Evolutionary conservation across 2,113 vertebrate species (phyloP).

Genomic region (Pandion haliaetus): DNA sequence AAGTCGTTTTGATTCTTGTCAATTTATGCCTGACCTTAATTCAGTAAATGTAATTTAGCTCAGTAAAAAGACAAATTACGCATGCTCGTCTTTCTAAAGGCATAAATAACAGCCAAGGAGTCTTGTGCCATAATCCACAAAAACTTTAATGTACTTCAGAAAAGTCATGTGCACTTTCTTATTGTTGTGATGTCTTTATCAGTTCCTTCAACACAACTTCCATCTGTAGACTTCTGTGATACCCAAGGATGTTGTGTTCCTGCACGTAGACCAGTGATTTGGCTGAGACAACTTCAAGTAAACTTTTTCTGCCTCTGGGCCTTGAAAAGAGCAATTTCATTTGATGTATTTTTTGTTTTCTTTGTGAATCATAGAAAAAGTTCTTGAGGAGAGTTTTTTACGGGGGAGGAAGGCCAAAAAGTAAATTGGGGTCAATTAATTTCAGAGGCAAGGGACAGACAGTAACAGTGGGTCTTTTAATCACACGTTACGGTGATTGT

Average conservation of each 20-base stretch:
- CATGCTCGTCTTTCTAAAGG: neutral
- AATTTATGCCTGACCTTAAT: neutral
- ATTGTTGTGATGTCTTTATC: neutral
- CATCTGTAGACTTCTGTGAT: neutral
- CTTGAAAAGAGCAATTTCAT: neutral
- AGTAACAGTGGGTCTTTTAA: neutral
- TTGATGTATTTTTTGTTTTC: neutral
- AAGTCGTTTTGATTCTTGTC: neutral
- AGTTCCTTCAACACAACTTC: neutral
- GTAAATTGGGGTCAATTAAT: neutral
- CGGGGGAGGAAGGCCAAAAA: neutral
- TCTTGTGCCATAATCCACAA: neutral
- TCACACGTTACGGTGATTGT: rapidly evolving
- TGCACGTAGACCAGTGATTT: neutral
- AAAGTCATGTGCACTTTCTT: neutral
- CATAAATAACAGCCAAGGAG: neutral
- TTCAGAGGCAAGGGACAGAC: neutral
- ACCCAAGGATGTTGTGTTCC: neutral
- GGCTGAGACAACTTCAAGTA: neutral
- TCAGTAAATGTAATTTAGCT: neutral
- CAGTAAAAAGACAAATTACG: neutral
- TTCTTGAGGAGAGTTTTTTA: neutral
- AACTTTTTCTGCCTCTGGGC: neutral
- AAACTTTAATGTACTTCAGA: neutral
- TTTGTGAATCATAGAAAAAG: neutral